Conservation (phyloP, 2,888 invertebrate genomes). For the Notodonta ziczac region DNA sequence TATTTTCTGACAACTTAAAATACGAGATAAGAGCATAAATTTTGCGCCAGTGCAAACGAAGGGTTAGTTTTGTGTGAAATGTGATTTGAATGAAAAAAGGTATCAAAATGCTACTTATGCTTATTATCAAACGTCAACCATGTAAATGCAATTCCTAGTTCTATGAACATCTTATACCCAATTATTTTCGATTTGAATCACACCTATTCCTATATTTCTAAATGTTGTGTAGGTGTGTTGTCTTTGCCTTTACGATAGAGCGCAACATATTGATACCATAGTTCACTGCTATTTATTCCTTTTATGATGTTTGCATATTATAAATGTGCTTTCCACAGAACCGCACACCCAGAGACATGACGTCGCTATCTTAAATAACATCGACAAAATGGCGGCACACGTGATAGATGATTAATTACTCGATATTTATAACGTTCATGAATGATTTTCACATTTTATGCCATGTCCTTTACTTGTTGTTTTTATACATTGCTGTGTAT, state of each 20-base stretch:
- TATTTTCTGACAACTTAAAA: too few relatives aligned
- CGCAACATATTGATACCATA: constrained; percentile 25
- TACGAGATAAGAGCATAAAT: too few relatives aligned
- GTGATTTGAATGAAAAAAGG: too few relatives aligned
- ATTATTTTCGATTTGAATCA: constrained; percentile 21
- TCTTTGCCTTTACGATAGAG: constrained; percentile 18
- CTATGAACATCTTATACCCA: background rate
- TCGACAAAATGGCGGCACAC: constrained; percentile 38
- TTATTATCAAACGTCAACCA: constrained; percentile 23
- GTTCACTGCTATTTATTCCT: constrained; percentile 35
- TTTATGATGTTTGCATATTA: constrained; percentile 48
- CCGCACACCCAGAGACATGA: constrained; percentile 42
- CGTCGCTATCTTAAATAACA: constrained; percentile 35
- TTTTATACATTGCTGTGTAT: constrained; percentile 35
- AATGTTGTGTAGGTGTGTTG: constrained; percentile 18
- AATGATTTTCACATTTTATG: constrained; percentile 33
- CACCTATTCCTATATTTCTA: constrained; percentile 12
- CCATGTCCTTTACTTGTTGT: constrained; percentile 32
- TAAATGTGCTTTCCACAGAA: constrained; percentile 60
- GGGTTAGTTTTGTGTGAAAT: too few relatives aligned
- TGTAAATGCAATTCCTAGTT: constrained; percentile 2
- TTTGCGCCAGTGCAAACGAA: too few relatives aligned
- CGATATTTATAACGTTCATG: constrained; percentile 33
- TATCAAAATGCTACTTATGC: background rate
- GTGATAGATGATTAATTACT: constrained; percentile 20